Evolutionary conservation across 2,888 invertebrate genomes (phyloP).

Genomic region (Epistrophe eligans): DNA sequence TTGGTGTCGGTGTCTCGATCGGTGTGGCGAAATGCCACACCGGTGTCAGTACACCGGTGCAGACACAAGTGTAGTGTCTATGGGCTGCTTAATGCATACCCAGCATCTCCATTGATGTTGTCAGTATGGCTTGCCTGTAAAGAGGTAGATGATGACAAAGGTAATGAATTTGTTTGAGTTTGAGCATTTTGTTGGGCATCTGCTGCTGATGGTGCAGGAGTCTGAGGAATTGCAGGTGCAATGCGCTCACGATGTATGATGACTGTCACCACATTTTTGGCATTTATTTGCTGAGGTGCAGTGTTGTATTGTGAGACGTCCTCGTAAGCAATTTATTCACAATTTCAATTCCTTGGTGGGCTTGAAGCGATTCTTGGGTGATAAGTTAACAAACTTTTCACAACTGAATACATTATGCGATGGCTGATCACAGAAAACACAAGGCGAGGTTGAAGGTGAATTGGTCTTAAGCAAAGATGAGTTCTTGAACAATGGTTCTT

Average conservation of each 20-base stretch:
- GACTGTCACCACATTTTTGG: slow-evolving; percentile 19
- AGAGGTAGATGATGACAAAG: slow-evolving; percentile 13
- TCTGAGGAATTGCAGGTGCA: neutral
- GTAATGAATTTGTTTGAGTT: neutral
- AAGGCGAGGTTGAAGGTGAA: neutral
- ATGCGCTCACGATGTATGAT: slow-evolving; percentile 28
- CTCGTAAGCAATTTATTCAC: slow-evolving; percentile 22
- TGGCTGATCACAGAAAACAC: neutral
- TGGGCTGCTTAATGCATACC: no score
- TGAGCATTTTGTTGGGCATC: neutral
- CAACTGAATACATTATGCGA: slow-evolving; percentile 25
- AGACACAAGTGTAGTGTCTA: no score
- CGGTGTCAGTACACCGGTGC: no score
- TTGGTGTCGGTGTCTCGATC: no score
- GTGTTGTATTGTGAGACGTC: neutral
- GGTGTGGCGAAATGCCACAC: no score
- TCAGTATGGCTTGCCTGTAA: slow-evolving; percentile 34
- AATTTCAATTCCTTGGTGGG: slow-evolving; percentile 28
- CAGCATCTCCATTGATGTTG: slow-evolving; percentile 1
- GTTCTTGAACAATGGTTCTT: neutral
- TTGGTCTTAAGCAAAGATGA: slow-evolving; percentile 8
- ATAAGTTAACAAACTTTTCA: neutral
- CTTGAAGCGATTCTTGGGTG: slow-evolving; percentile 7
- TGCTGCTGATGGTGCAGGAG: neutral
- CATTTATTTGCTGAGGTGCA: slow-evolving; percentile 25